Evolutionary conservation across 2,113 vertebrate species (phyloP), one percentile per base, ranked within the genome.

Genomic region (Pithys albifrons): DNA sequence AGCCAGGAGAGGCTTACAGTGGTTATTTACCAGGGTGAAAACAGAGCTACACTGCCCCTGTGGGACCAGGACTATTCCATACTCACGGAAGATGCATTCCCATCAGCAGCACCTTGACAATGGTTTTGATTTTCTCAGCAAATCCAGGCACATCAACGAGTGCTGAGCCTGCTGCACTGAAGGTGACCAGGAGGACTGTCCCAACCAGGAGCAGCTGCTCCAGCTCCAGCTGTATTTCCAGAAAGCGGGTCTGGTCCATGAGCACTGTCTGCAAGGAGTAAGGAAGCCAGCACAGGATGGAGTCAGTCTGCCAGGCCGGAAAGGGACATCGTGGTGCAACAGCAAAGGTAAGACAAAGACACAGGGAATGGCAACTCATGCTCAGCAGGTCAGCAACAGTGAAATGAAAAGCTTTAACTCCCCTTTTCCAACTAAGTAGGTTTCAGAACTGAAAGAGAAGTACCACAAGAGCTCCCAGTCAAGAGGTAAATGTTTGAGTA

Each of bases 181-280:
- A 99, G 0, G 98, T 98, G 18, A 99, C 98, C 85, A 99, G 98
- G 28, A 99, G 97, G 88, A 99, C 94, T 0, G 99, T 98, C 28
- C 99, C 99, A 14, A 98, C 95, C 83, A 99, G 2, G 1, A 98
- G 98, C 19, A 99, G 96, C 22, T 97, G 98, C 72, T 98, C 98
- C 59, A 98, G 93, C 94, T 99, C 98, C 79, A 98, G 94, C 96
- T 99, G 98, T 79, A 99, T 98, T 95, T 99, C 99, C 96, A 98
- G 98, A 86, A 99, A 99, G 45, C 99, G 98, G 7, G 94, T 89
- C 94, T 99, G 99, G 96, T 99, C 99, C 99, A 99, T 99, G 66
- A 99, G 78, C 83, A 99, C 81, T 0, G 99, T 99, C 99, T 99
- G 91, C 12, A 89, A 55, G 27, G 81, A 71, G 66, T 0, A 19